These are phyloP conservation scores for Aplysina aerophoba DNA, from an alignment of 37 sponge, comb jelly and placozoan genomes.

Conservation along the genomic window DNA sequence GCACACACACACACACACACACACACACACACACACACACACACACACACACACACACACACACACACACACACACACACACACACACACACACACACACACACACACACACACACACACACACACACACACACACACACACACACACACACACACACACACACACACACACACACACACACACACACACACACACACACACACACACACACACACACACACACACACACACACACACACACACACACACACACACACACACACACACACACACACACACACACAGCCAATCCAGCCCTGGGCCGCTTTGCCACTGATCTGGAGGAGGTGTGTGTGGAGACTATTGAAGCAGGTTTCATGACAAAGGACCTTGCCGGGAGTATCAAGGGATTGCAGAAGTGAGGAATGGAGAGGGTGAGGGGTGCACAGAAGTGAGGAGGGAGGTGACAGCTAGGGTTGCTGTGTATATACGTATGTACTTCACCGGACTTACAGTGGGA, in stretches of 20 bases:
- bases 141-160: too few relatives aligned
- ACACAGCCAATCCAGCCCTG: constrained; percentile 65
- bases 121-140: too few relatives aligned
- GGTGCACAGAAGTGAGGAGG: background rate
- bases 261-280: background rate
- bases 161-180: too few relatives aligned
- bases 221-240: too few relatives aligned
- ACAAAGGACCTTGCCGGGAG: constrained; percentile 93
- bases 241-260: too few relatives aligned
- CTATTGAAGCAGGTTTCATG: constrained; percentile 94
- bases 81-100: too few relatives aligned
- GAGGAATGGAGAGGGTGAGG: background rate
- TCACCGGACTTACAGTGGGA: background rate
- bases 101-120: too few relatives aligned
- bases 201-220: background rate
- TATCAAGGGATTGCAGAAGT: constrained; percentile 74
- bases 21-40: too few relatives aligned
- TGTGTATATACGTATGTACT: background rate
- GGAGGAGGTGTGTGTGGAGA: constrained; percentile 87
- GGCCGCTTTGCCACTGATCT: constrained; percentile 61
- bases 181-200: background rate
- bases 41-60: too few relatives aligned
- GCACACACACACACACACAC: too few relatives aligned
- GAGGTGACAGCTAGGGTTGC: background rate
- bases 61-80: too few relatives aligned